Evolutionary conservation across 2,113 vertebrate genomes (phyloP).

Genomic region (Apodemus sylvaticus): DNA sequence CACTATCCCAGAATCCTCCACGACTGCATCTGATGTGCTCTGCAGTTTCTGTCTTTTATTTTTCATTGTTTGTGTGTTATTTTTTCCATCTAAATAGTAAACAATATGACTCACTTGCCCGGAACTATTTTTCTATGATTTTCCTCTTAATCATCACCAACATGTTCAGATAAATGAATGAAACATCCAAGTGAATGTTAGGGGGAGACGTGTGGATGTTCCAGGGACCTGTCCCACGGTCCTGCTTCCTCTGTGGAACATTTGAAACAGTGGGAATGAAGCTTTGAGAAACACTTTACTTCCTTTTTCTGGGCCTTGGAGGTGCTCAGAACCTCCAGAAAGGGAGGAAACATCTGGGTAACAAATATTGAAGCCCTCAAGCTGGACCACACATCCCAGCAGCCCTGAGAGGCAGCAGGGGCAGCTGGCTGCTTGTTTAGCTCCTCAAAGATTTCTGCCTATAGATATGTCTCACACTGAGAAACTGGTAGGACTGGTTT

Average conservation of each 20-base stretch:
- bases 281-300: slow-evolving; percentile 2
- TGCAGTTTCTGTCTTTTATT: not conserved
- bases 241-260: not conserved
- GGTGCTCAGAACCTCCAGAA: not conserved
- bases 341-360: slow-evolving; percentile 35
- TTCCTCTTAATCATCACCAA: not conserved
- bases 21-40: not conserved
- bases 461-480: not conserved
- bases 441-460: not conserved
- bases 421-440: not conserved
- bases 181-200: slow-evolving; percentile 9
- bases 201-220: not conserved
- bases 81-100: slow-evolving; percentile 21
- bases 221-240: not conserved
- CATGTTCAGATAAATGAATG: not conserved
- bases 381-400: not conserved
- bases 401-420: not conserved
- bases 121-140: slow-evolving; percentile 7
- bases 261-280: not conserved
- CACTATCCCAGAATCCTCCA: not conserved
- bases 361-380: slow-evolving; percentile 6
- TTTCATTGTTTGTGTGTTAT: not conserved
- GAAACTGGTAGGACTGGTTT: not conserved
- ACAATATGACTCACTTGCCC: not conserved
- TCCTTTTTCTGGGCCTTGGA: not conserved